Base-by-base conservation (phyloP, 2,888 invertebrate species). In the Aromia moschata region DNA sequence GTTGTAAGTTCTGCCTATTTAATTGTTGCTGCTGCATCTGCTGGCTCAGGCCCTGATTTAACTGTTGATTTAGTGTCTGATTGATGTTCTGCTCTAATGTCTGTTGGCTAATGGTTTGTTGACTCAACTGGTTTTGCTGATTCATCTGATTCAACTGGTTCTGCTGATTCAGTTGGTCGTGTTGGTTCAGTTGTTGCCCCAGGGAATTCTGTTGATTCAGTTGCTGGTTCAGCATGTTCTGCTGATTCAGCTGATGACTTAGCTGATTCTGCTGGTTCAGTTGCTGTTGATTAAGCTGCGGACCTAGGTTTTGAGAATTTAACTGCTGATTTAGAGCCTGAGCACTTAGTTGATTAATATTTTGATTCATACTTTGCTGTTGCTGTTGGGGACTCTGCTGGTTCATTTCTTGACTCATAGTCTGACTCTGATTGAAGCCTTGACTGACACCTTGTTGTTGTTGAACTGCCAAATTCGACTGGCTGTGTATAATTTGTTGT, bases 401-500 rank as follows among this genome's bases (percentile, higher is more conserved):
- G 47, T 63, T 66, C 5, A 56, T 37, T 25, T 49, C 49, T 20
- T 64, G 62, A 41, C 17, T 55, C 7, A 60, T 31, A 41, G 58
- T 60, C 33, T 65, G 60, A 38, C 52, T 59, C 16, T 67, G 65
- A 37, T 33, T 56, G 33, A 64, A 82, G 1, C 82, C 82, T 25
- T 82, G 84, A 5, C 79, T 74, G 10, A 84, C 83, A 65, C 84
- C 81, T 31, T 67, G 67, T 20, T 59, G 62, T 68, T 84, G 84
- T 65, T 74, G 74, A 10, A 68, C 64, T 5, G 69, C 61, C 58
- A 72, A 81, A 69, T 83, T 84, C 0, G 83, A 82, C 58, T 84
- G 84, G 17, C 83, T 83, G 72, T 84, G 84, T 67, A 84, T 83
- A 14, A 83, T 81, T n/a, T 82, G 81, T 31, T 83, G 83, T 49